Percentiles rank a stretch among this genome's conserved stretches.
phyloP scores from a whole-genome alignment of 2,113 vertebrate genomes.

The Podocnemis expansa region DNA sequence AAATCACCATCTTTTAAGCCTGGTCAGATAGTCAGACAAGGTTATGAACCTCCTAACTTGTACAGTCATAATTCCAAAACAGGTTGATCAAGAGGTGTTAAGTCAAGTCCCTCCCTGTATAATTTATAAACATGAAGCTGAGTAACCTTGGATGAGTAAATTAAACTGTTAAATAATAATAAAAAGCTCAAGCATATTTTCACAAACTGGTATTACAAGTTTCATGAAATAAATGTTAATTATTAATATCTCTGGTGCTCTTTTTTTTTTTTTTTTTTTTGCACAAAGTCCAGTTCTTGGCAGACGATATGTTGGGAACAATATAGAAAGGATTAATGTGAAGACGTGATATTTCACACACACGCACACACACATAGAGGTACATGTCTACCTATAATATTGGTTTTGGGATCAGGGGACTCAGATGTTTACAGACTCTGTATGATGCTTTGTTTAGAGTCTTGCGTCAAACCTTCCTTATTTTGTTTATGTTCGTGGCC shows the following conservation, averaged over 20 bases:
- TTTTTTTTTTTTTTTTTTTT: background rate
- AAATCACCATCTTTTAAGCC: constrained; percentile 53
- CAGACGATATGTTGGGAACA: constrained; percentile 23
- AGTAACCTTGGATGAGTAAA: constrained; percentile 74
- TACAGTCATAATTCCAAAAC: constrained; percentile 45
- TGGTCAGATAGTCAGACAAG: constrained; percentile 43
- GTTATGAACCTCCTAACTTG: constrained; percentile 64
- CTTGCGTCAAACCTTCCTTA: rapidly evolving
- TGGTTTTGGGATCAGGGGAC: background rate
- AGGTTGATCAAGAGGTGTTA: constrained; percentile 67
- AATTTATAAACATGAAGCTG: constrained; percentile 72
- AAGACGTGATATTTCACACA: background rate
- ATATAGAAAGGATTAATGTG: background rate
- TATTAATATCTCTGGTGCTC: constrained; percentile 70
- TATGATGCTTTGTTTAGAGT: rapidly evolving
- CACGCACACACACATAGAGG: background rate
- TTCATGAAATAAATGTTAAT: constrained; percentile 72
- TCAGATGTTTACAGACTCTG: background rate
- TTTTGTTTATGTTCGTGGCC: background rate
- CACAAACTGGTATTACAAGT: constrained; percentile 76
- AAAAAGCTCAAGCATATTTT: constrained; percentile 73
- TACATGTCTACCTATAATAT: rapidly evolving
- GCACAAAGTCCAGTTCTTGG: constrained; percentile 7
- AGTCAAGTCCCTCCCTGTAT: constrained; percentile 65
- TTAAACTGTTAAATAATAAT: constrained; percentile 73